Evolutionary conservation across 30 jellyfish, hydroid and myxozoan genomes (phyloP).

Genomic region (Pseudorhiza aurosa): DNA sequence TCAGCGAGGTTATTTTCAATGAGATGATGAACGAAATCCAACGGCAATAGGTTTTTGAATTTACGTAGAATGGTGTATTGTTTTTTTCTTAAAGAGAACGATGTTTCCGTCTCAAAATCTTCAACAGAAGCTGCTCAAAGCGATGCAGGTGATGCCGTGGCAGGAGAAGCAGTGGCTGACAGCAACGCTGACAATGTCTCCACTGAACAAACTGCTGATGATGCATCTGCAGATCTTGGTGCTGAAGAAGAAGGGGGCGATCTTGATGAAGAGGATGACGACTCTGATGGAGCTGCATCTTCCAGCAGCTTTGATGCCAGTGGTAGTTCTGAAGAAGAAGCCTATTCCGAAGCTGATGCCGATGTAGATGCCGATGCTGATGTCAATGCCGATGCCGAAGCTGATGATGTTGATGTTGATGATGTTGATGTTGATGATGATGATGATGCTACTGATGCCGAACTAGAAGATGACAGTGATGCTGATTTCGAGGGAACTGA

Average conservation of each 20-base stretch:
- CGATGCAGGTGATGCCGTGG: too few species aligned
- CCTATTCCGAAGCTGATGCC: neutral
- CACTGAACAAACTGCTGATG: constrained; percentile 11
- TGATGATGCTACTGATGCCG: neutral
- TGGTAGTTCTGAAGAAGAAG: constrained; percentile 21
- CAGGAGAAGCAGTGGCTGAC: constrained; percentile 19
- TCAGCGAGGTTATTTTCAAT: too few species aligned
- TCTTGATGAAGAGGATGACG: constrained; percentile 29
- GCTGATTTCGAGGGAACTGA: neutral
- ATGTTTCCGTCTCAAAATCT: too few species aligned
- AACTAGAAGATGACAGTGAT: neutral
- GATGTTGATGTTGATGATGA: constrained; percentile 11
- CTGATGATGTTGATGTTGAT: constrained; percentile 10
- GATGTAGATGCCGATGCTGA: constrained; percentile 17
- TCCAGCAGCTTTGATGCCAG: neutral
- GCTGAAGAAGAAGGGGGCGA: constrained; percentile 35
- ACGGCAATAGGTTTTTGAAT: too few species aligned
- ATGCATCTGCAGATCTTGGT: neutral
- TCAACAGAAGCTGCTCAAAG: too few species aligned
- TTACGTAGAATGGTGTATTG: too few species aligned
- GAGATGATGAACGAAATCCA: too few species aligned
- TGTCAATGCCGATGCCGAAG: constrained; percentile 8
- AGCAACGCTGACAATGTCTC: neutral
- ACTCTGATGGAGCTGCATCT: neutral
- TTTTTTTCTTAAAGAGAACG: too few species aligned